phyloP scores from a whole-genome alignment of 1,140 invertebrate species.

The Achatina immaculata region DNA sequence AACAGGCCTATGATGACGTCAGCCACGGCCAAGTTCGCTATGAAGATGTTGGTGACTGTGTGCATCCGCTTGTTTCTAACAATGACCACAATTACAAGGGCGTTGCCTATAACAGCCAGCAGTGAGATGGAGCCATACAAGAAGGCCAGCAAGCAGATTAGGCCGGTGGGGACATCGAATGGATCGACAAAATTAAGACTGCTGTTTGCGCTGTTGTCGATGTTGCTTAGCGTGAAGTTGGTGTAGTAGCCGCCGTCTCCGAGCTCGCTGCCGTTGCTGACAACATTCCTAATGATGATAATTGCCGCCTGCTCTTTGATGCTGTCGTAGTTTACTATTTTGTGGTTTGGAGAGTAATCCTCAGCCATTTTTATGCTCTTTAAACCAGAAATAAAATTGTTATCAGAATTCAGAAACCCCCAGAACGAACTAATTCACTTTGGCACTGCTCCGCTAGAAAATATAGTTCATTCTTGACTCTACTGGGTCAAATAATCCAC shows the following conservation, averaged over 20 bases:
- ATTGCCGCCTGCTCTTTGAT: background rate
- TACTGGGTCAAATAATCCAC: no score
- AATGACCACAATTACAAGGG: slow-evolving; percentile 85
- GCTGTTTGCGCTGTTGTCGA: background rate
- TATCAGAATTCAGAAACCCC: no score
- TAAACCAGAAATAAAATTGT: no score
- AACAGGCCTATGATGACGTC: slow-evolving; percentile 67
- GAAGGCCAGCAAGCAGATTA: slow-evolving; percentile 81
- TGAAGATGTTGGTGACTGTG: slow-evolving; percentile 86
- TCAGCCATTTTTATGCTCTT: no score
- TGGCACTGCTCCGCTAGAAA: no score
- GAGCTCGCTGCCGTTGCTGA: background rate
- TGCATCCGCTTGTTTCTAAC: slow-evolving; percentile 78
- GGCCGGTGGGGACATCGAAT: slow-evolving; percentile 81
- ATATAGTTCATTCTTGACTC: no score
- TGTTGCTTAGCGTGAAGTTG: background rate
- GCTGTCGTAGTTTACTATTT: background rate
- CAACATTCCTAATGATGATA: no score
- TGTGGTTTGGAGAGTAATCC: no score
- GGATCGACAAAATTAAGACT: slow-evolving; percentile 7
- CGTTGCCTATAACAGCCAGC: slow-evolving; percentile 84
- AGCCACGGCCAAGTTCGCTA: slow-evolving; percentile 70
- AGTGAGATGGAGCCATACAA: slow-evolving; percentile 85
- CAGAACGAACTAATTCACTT: no score
- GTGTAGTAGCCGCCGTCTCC: background rate